These are phyloP conservation scores for Choristoneura rosaceana DNA, from an alignment of 2,888 invertebrate genomes.

Conservation along the genomic window DNA sequence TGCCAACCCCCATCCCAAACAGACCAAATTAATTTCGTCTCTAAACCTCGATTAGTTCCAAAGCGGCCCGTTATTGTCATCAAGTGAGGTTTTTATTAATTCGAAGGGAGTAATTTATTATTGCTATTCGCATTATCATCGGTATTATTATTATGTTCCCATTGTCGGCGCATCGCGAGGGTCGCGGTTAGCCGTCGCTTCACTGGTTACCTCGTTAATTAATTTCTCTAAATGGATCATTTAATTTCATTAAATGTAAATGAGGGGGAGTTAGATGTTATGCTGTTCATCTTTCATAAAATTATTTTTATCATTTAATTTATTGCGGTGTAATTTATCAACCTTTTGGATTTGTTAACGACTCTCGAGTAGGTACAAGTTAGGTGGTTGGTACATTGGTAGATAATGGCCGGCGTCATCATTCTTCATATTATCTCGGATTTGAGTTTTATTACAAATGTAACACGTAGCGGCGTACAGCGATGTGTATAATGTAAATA, in stretches of 20 bases:
- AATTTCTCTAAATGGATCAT: slow-evolving; percentile 85
- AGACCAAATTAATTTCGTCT: slow-evolving; percentile 70
- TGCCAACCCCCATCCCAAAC: slow-evolving; percentile 56
- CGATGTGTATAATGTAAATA: slow-evolving; percentile 59
- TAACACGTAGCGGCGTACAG: neutral
- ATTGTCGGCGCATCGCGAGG: slow-evolving; percentile 58
- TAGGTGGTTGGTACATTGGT: too few species aligned
- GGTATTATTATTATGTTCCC: slow-evolving; percentile 65
- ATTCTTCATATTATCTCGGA: slow-evolving; percentile 19
- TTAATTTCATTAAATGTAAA: slow-evolving; percentile 85
- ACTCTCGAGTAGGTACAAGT: neutral
- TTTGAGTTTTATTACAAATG: slow-evolving; percentile 2
- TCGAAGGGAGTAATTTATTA: slow-evolving; percentile 72
- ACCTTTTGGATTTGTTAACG: slow-evolving; percentile 23
- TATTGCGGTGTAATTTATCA: slow-evolving; percentile 39
- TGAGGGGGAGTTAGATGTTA: slow-evolving; percentile 75
- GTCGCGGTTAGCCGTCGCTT: slow-evolving; percentile 73
- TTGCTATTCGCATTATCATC: slow-evolving; percentile 74
- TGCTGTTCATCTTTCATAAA: slow-evolving; percentile 58
- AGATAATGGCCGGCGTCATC: slow-evolving; percentile 1
- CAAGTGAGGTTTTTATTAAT: slow-evolving; percentile 83
- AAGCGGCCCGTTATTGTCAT: slow-evolving; percentile 79
- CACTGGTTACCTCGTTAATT: slow-evolving; percentile 83
- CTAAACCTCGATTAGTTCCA: slow-evolving; percentile 77
- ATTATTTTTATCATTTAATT: slow-evolving; percentile 58